phyloP scores from a whole-genome alignment of 2,888 invertebrate species.

The Diogma glabrata region DNA sequence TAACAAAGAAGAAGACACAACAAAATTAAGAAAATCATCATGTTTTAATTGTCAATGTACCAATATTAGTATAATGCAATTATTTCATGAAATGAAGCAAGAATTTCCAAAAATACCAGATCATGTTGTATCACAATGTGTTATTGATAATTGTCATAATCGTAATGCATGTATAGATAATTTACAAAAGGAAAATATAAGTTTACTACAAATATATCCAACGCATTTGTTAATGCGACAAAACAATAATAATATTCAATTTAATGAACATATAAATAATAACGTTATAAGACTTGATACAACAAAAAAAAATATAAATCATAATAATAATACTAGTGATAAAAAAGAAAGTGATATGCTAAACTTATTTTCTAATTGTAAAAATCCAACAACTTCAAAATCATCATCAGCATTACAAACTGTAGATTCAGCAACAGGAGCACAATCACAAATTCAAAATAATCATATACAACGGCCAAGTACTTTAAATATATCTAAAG shows the following conservation, averaged over 20 bases:
- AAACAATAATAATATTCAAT: slow-evolving; percentile 27
- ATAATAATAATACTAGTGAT: slow-evolving; percentile 10
- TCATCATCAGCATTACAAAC: slow-evolving; percentile 15
- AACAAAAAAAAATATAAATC: slow-evolving; percentile 10
- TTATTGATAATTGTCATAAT: slow-evolving; percentile 58
- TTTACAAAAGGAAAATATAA: slow-evolving; percentile 38
- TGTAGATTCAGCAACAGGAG: slow-evolving; percentile 3
- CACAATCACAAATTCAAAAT: neutral
- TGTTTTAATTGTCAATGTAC: slow-evolving; percentile 52
- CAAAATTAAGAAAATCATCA: neutral
- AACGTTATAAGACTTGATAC: too few relatives aligned
- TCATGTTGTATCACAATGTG: slow-evolving; percentile 72
- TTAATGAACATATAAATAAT: slow-evolving; percentile 9
- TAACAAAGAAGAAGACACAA: neutral
- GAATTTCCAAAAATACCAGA: slow-evolving; percentile 82
- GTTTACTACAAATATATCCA: slow-evolving; percentile 43
- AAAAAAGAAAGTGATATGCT: slow-evolving; percentile 9
- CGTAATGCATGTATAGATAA: slow-evolving; percentile 49
- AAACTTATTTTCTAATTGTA: too few relatives aligned
- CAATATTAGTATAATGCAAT: slow-evolving; percentile 83
- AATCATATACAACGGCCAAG: slow-evolving; percentile 38
- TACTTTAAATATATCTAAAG: slow-evolving; percentile 36
- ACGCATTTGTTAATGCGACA: slow-evolving; percentile 38
- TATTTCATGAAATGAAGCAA: slow-evolving; percentile 85
- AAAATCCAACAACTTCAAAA: slow-evolving; percentile 22